Evolutionary conservation across 2,113 vertebrate species (phyloP).

Genomic region (Scalopus aquaticus): DNA sequence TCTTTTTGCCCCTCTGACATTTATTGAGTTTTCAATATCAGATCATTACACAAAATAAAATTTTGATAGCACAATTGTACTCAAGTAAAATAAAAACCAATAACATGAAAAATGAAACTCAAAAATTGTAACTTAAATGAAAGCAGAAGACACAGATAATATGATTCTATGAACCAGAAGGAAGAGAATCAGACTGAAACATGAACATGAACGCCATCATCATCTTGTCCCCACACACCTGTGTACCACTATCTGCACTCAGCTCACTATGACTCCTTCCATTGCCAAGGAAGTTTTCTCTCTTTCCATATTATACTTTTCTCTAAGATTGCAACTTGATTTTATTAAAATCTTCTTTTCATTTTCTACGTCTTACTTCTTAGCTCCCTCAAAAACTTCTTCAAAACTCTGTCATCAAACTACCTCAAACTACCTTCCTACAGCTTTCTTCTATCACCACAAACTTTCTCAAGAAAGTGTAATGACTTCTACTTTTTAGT

Average conservation of each 20-base stretch:
- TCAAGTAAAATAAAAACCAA: not conserved
- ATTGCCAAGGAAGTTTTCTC: not conserved
- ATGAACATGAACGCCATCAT: not conserved
- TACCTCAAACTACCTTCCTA: not conserved
- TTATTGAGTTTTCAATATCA: conserved; percentile 28
- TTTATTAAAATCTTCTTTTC: not conserved
- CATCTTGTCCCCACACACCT: not conserved
- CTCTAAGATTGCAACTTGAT: not conserved
- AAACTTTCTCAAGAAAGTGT: not conserved
- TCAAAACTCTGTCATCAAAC: not conserved
- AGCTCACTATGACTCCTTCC: not conserved
- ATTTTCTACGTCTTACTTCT: not conserved
- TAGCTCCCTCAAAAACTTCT: not conserved
- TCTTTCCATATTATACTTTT: not conserved
- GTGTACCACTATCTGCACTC: not conserved
- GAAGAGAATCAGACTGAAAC: not conserved
- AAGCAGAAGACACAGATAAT: not conserved
- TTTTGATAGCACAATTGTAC: conserved; percentile 8
- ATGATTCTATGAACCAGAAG: not conserved
- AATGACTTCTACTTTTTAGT: not conserved
- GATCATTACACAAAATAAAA: conserved; percentile 19
- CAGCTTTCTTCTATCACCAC: not conserved
- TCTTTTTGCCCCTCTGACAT: not conserved
- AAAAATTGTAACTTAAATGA: not conserved
- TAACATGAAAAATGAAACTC: not conserved